phyloP scores from a whole-genome alignment of 2,113 vertebrate genomes.

The Microcebus jonahi region DNA sequence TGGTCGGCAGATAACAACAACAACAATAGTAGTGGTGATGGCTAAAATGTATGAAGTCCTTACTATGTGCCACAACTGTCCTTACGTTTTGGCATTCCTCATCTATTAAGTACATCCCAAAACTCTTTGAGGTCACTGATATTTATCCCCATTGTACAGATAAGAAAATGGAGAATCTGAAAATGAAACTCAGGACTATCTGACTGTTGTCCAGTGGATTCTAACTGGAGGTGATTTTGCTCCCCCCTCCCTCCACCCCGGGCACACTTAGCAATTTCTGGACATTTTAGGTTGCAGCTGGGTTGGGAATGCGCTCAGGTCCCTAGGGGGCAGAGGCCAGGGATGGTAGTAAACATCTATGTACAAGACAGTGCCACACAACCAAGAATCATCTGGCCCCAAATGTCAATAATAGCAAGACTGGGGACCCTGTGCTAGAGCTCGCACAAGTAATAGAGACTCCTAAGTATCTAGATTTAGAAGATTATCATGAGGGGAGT shows the following conservation, averaged over 20 bases:
- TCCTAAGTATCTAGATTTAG: not conserved
- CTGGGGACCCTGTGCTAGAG: not conserved
- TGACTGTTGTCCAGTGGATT: not conserved
- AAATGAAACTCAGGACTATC: not conserved
- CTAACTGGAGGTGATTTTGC: not conserved
- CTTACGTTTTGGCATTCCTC: not conserved
- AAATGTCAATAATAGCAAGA: not conserved
- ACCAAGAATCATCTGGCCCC: not conserved
- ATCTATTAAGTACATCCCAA: too few relatives aligned
- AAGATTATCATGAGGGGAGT: not conserved
- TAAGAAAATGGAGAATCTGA: not conserved
- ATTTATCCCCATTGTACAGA: not conserved
- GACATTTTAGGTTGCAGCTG: not conserved
- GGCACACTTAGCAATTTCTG: not conserved
- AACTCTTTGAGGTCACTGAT: not conserved
- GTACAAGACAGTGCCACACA: not conserved
- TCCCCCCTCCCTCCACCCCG: rapidly evolving
- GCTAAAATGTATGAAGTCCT: not conserved
- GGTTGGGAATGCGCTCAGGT: too few relatives aligned
- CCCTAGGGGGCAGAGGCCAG: not conserved
- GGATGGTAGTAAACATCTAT: rapidly evolving
- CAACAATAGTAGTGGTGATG: rapidly evolving
- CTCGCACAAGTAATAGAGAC: not conserved
- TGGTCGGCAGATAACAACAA: not conserved
- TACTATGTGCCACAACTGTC: rapidly evolving